Conservation (phyloP, 2,797 vertebrate genomes). For the Coregonus ussuriensis region DNA sequence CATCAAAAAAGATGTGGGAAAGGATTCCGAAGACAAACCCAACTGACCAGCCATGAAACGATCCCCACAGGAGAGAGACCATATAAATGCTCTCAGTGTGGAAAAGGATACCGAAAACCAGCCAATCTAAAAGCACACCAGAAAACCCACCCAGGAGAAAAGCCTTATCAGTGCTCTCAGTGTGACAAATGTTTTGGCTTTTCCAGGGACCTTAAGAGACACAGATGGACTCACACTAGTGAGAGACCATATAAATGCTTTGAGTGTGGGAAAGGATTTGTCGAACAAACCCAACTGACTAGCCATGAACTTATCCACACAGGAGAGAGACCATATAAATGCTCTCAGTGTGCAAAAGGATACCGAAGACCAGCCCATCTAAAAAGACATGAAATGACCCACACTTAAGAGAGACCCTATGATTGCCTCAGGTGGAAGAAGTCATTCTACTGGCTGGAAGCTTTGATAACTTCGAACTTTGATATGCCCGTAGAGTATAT, state of each 20-base stretch:
- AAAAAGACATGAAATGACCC: background rate
- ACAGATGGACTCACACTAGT: background rate
- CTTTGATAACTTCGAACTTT: background rate
- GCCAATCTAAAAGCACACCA: background rate
- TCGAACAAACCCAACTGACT: slow-evolving; percentile 5
- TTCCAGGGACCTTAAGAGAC: slow-evolving; percentile 4
- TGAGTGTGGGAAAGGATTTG: slow-evolving; percentile 6
- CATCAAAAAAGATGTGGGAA: slow-evolving; percentile 10
- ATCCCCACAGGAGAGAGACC: slow-evolving; percentile 11
- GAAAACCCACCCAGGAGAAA: slow-evolving; percentile 6
- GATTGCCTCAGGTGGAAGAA: background rate
- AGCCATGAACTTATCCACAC: slow-evolving; percentile 8
- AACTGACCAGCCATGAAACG: slow-evolving; percentile 8
- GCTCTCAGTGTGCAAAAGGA: background rate
- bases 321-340: slow-evolving; percentile 19
- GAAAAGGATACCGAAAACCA: background rate
- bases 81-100: slow-evolving; percentile 13
- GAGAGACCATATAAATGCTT: background rate
- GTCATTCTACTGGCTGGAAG: background rate
- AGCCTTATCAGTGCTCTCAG: background rate
- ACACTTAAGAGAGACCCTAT: background rate
- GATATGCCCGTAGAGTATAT: no score
- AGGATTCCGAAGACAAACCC: background rate
- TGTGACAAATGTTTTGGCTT: slow-evolving; percentile 8
- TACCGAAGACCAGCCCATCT: background rate